Conservation (phyloP, 2,888 invertebrate species). For the Melanostoma mellinum region DNA sequence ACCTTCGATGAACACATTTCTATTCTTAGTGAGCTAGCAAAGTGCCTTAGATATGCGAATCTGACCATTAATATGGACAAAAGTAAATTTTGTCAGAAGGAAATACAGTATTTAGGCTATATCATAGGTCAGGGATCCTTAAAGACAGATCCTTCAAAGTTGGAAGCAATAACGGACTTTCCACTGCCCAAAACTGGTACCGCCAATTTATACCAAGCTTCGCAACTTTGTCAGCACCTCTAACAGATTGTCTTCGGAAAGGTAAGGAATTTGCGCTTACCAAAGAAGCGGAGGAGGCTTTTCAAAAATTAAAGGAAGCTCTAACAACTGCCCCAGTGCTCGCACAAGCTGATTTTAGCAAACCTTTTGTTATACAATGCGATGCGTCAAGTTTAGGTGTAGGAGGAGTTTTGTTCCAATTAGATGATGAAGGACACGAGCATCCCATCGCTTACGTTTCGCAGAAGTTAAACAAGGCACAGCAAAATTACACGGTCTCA, state of each 20-base stretch:
- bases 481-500: constrained; percentile 44
- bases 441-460: constrained; percentile 53
- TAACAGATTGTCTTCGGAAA: constrained; percentile 2
- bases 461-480: constrained; percentile 52
- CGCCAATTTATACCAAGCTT: constrained; percentile 5
- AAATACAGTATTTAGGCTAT: constrained; percentile 1
- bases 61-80: constrained; percentile 5
- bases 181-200: constrained; percentile 3
- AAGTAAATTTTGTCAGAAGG: constrained; percentile 1
- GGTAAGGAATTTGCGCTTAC: not conserved
- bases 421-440: constrained; percentile 36
- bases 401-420: constrained; percentile 54
- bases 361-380: constrained; percentile 27
- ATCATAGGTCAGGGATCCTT: not conserved
- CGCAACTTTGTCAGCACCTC: constrained; percentile 5
- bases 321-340: not conserved
- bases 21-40: not conserved
- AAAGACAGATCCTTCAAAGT: not conserved
- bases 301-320: not conserved
- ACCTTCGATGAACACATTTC: not conserved
- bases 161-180: not conserved
- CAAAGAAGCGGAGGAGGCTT: not conserved
- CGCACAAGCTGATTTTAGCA: constrained; percentile 7
- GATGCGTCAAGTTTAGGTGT: constrained; percentile 48
- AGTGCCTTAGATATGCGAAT: not conserved